Evolutionary conservation across 1,140 invertebrate genomes (phyloP).

Genomic region (Macrotrachela quadricornifera): DNA sequence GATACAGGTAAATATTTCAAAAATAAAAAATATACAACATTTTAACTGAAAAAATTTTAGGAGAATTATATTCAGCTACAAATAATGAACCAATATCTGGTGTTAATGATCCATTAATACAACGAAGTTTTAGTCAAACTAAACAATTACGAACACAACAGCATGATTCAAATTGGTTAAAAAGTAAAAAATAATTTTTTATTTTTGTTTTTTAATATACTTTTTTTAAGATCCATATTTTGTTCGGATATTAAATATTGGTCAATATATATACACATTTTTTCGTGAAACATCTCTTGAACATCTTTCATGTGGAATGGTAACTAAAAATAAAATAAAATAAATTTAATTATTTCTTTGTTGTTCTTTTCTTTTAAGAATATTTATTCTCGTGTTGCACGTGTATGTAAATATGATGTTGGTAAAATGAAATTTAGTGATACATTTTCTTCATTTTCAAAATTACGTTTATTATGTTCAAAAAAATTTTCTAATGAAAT

Average conservation of each 20-base stretch:
- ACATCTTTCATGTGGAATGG: slow-evolving; percentile 79
- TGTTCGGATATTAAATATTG: slow-evolving; percentile 75
- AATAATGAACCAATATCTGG: not conserved
- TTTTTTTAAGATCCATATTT: slow-evolving; percentile 68
- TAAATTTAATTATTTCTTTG: not conserved
- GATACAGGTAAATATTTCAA: too few relatives aligned
- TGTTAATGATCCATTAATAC: not conserved
- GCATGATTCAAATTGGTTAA: slow-evolving; percentile 89
- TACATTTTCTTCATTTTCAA: slow-evolving; percentile 30
- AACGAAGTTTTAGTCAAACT: slow-evolving; percentile 18
- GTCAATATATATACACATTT: slow-evolving; percentile 81
- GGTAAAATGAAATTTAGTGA: slow-evolving; percentile 73
- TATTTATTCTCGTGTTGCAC: slow-evolving; percentile 70
- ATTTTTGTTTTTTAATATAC: slow-evolving; percentile 4
- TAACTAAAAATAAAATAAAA: slow-evolving; percentile 8
- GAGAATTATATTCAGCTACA: not conserved
- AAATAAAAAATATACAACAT: too few relatives aligned
- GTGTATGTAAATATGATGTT: slow-evolving; percentile 77
- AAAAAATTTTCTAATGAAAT: slow-evolving; percentile 41
- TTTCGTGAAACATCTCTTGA: slow-evolving; percentile 85
- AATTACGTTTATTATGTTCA: too few relatives aligned
- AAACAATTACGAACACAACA: slow-evolving; percentile 72
- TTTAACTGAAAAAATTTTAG: not conserved
- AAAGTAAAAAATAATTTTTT: slow-evolving; percentile 47
- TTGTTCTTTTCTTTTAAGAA: slow-evolving; percentile 29